Evolutionary conservation across 2,797 vertebrate species (phyloP).

Genomic region (Morelia viridis): DNA sequence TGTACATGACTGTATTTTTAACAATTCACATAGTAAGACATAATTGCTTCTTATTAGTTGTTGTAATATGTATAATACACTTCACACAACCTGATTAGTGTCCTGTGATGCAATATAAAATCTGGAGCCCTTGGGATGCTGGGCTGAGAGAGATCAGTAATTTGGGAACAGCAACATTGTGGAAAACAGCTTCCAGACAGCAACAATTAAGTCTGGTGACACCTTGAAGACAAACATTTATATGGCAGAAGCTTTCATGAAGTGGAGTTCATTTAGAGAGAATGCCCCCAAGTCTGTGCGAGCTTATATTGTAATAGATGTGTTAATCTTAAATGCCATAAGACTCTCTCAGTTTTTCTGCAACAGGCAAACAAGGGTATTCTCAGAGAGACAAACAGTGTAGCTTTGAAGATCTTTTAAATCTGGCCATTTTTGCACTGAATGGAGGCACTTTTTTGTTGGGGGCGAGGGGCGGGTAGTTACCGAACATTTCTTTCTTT

Average conservation of each 20-base stretch:
- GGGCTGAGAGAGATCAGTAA: background rate
- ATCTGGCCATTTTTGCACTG: background rate
- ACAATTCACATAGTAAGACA: background rate
- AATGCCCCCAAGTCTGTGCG: background rate
- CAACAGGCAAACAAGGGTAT: background rate
- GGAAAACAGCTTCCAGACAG: background rate
- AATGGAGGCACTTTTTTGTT: background rate
- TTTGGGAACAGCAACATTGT: background rate
- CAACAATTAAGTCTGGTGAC: background rate
- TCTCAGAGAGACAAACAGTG: background rate
- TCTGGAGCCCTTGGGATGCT: background rate
- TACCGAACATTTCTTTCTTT: background rate
- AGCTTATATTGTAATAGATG: background rate
- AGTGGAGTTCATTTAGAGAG: background rate
- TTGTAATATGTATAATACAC: background rate
- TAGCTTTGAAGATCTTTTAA: background rate
- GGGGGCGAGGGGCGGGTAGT: accelerated
- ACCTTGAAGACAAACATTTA: background rate
- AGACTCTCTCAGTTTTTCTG: background rate
- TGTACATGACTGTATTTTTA: background rate
- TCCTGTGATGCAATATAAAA: background rate
- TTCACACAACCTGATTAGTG: background rate
- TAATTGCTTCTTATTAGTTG: background rate
- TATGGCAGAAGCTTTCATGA: background rate
- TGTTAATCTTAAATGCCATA: background rate